Conservation (phyloP, 1,140 invertebrate species). For the Hypsibius dujardini region DNA sequence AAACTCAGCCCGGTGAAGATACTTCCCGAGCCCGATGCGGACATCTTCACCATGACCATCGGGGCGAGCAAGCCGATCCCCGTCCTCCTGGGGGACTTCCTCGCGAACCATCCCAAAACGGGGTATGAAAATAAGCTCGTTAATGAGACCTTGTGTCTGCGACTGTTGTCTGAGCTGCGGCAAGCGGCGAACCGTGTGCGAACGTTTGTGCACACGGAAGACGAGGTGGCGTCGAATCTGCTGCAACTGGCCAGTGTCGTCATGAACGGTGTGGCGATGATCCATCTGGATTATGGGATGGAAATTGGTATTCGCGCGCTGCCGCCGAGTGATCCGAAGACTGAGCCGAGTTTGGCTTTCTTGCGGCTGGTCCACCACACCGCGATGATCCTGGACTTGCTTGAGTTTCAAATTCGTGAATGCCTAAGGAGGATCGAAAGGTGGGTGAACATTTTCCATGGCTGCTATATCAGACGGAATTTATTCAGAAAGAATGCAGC, state of each 20-base stretch:
- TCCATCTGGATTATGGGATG: constrained; percentile 3
- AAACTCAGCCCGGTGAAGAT: neutral
- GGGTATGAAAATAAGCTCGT: too few relatives aligned
- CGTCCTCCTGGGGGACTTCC: too few relatives aligned
- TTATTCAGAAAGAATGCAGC: too few relatives aligned
- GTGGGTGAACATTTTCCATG: too few relatives aligned
- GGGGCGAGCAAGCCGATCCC: too few relatives aligned
- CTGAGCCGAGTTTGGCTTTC: constrained; percentile 1
- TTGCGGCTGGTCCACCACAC: neutral
- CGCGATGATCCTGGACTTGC: neutral
- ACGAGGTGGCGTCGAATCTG: neutral
- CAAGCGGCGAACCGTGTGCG: neutral
- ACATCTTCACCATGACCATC: too few relatives aligned
- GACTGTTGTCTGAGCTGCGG: neutral
- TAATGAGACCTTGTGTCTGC: neutral
- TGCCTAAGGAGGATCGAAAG: too few relatives aligned
- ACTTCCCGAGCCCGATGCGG: too few relatives aligned
- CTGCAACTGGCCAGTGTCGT: neutral
- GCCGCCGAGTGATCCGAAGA: neutral
- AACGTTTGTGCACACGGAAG: too few relatives aligned
- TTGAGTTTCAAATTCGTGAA: neutral
- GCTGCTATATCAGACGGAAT: too few relatives aligned
- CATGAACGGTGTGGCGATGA: neutral
- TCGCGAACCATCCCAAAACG: too few relatives aligned
- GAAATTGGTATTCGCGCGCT: neutral